These are phyloP conservation scores for rat (Rattus norvegicus) DNA, from an alignment of 2,113 vertebrate species.

Conservation along the genomic window GRCr8 NC_086019.1:32302001-32302500, in stretches of 20 bases:
- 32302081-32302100: not conserved
- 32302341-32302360: constrained; percentile 90
- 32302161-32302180: constrained; percentile 80
- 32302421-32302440: constrained; percentile 93
- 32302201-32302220: constrained; percentile 91
- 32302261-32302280: constrained; percentile 87
- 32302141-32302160: constrained; percentile 85
- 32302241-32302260: constrained; percentile 87
- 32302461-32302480: constrained; percentile 95
- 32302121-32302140: constrained; percentile 84
- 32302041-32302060: not conserved
- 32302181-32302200: constrained; percentile 88
- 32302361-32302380: constrained; percentile 96
- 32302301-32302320: constrained; percentile 81
- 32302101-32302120: constrained; percentile 67
- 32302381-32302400: constrained; percentile 98
- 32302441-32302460: constrained; percentile 99
- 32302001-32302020: accelerated
- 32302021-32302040: accelerated
- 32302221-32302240: constrained; percentile 88
- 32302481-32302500: constrained; percentile 98
- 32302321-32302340: constrained; percentile 87
- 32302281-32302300: constrained; percentile 83
- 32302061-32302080: not conserved
- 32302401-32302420: constrained; percentile 97